phyloP scores from a whole-genome alignment of 2,888 invertebrate species.

The Cosmopolites sordidus region DNA sequence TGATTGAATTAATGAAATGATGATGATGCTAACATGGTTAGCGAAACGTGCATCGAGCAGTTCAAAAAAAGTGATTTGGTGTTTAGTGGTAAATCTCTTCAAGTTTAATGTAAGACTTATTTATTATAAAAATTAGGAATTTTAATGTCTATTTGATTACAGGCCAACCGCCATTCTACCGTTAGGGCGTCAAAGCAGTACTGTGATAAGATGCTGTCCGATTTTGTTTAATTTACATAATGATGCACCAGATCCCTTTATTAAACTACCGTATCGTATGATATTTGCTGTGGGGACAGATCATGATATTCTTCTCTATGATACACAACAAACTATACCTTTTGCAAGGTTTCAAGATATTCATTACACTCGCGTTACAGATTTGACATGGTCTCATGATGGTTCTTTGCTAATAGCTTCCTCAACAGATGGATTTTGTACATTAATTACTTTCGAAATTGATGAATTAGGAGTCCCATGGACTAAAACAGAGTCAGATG shows the following conservation, averaged over 20 bases:
- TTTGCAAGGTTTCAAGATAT: slow-evolving; percentile 75
- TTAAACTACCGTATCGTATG: slow-evolving; percentile 71
- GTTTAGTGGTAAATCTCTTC: too few relatives aligned
- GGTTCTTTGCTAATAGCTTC: slow-evolving; percentile 72
- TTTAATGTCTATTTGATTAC: slow-evolving; percentile 31
- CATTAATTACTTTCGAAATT: slow-evolving; percentile 70
- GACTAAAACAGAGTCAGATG: slow-evolving; percentile 47
- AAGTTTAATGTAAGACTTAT: too few relatives aligned
- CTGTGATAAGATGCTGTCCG: slow-evolving; percentile 81
- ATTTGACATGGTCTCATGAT: slow-evolving; percentile 82
- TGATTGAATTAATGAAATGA: background rate
- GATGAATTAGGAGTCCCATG: slow-evolving; percentile 67
- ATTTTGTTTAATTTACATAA: slow-evolving; percentile 60
- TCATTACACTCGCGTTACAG: slow-evolving; percentile 85
- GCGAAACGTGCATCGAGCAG: too few relatives aligned
- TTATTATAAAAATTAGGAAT: background rate
- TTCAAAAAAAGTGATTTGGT: too few relatives aligned
- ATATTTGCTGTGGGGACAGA: slow-evolving; percentile 90
- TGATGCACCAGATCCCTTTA: slow-evolving; percentile 53
- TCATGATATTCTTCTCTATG: slow-evolving; percentile 79
- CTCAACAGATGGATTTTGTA: slow-evolving; percentile 88
- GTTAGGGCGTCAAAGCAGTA: slow-evolving; percentile 73
- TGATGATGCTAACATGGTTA: too few relatives aligned
- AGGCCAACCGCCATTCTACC: slow-evolving; percentile 79
- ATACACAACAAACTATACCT: slow-evolving; percentile 78